These are phyloP conservation scores for Oryzaephilus surinamensis DNA, from an alignment of 1,140 invertebrate genomes.

Conservation along the genomic window DNA sequence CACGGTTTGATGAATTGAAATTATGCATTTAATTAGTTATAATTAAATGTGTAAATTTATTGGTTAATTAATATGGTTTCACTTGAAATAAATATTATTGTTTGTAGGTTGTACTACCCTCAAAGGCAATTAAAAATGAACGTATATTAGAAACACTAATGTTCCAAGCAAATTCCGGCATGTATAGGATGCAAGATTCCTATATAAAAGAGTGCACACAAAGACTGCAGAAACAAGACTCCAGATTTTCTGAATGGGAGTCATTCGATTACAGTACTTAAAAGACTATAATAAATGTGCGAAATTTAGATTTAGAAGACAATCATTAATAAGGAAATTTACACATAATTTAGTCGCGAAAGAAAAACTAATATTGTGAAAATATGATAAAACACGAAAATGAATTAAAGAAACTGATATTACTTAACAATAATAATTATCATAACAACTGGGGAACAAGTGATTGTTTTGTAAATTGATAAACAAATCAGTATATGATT, in stretches of 20 bases:
- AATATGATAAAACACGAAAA: conserved; percentile 1
- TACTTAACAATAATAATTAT: conserved; percentile 7
- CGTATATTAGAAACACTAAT: conserved; percentile 85
- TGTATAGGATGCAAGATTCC: conserved; percentile 81
- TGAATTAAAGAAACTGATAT: conserved; percentile 10
- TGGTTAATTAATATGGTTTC: background rate
- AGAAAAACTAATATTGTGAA: conserved; percentile 7
- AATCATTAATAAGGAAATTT: conserved; percentile 10
- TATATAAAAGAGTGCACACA: conserved; percentile 80
- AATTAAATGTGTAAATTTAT: background rate
- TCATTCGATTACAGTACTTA: conserved; percentile 58
- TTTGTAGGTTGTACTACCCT: conserved; percentile 74
- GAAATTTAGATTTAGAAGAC: conserved; percentile 16
- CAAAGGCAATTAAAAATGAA: conserved; percentile 88
- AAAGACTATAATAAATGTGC: conserved; percentile 7
- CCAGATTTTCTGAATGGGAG: conserved; percentile 67
- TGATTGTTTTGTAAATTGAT: conserved; percentile 14
- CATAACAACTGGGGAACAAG: conserved; percentile 12
- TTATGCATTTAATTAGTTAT: background rate
- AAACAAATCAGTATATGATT: conserved; percentile 10
- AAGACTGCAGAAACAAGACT: conserved; percentile 77
- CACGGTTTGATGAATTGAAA: too few species aligned
- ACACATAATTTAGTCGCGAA: background rate
- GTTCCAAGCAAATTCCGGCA: conserved; percentile 86
- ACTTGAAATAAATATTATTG: conserved; percentile 2